A percentile compares a stretch with the other conserved stretches of the same genome.
Evolutionary conservation across 2,888 invertebrate species (phyloP).

Genomic region (Arge pagana): DNA sequence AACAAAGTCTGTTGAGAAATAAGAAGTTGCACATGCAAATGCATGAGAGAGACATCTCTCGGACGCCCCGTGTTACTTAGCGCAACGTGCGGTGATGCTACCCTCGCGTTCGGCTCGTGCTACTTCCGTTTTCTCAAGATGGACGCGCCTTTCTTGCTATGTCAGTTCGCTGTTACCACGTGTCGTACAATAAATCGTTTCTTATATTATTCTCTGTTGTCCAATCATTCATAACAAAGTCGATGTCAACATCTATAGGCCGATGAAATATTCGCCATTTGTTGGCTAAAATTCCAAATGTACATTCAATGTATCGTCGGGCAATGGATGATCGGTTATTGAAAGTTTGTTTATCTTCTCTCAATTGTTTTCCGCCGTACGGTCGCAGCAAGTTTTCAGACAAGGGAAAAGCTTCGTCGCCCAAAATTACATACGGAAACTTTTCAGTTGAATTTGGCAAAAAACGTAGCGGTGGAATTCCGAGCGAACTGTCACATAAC

Average conservation of each 20-base stretch:
- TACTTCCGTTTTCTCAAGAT: too few species aligned
- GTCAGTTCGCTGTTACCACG: too few species aligned
- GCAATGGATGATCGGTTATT: constrained; percentile 37
- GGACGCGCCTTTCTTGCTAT: too few species aligned
- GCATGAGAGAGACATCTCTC: too few species aligned
- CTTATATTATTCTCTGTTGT: too few species aligned
- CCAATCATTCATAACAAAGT: too few species aligned
- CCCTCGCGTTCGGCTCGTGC: too few species aligned
- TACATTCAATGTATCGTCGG: constrained; percentile 34
- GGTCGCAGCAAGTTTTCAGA: constrained; percentile 24
- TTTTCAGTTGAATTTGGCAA: constrained; percentile 25
- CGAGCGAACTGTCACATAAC: constrained; percentile 33
- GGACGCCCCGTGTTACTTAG: too few species aligned
- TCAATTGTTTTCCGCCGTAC: constrained; percentile 28
- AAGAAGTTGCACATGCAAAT: too few species aligned
- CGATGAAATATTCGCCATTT: constrained; percentile 43
- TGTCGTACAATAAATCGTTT: too few species aligned
- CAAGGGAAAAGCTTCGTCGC: constrained; percentile 40
- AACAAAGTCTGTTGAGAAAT: too few species aligned
- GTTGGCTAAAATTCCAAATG: constrained; percentile 41
- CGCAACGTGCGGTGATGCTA: too few species aligned
- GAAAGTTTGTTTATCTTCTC: constrained; percentile 29
- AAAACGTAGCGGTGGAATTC: constrained; percentile 34
- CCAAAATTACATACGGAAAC: constrained; percentile 44
- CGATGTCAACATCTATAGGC: constrained; percentile 21